Evolutionary conservation across 2,113 vertebrate genomes (phyloP).

Genomic region (Gymnarchus niloticus): DNA sequence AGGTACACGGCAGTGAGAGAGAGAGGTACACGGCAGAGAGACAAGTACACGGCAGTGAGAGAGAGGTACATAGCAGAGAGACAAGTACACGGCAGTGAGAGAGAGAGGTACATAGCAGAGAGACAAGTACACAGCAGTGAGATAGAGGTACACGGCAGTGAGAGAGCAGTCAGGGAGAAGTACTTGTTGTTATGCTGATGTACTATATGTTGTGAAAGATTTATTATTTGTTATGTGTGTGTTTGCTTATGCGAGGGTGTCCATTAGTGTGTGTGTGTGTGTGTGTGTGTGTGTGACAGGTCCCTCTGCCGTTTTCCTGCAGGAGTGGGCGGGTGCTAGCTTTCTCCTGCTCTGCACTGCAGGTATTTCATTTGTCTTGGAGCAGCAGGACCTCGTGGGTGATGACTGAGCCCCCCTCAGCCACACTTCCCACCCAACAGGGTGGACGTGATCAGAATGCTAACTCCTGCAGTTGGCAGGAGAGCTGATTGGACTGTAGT

Average conservation of each 20-base stretch:
- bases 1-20: too few species aligned
- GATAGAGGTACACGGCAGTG: background rate
- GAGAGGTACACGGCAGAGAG: too few species aligned
- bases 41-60: too few species aligned
- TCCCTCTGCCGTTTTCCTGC: background rate
- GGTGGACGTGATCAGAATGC: conserved; percentile 23
- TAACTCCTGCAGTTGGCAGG: conserved; percentile 31
- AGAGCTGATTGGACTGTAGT: background rate
- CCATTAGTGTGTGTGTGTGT: background rate
- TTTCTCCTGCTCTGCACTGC: conserved; percentile 13
- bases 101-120: too few species aligned
- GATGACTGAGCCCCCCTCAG: background rate
- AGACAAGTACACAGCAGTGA: too few species aligned
- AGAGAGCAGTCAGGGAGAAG: background rate
- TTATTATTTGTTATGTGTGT: too few species aligned
- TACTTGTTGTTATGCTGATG: too few species aligned
- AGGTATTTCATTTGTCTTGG: conserved; percentile 10
- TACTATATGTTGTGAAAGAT: too few species aligned
- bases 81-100: too few species aligned
- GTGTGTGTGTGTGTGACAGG: background rate
- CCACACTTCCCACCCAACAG: background rate
- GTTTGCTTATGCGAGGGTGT: background rate
- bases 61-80: too few species aligned
- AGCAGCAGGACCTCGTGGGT: conserved; percentile 14
- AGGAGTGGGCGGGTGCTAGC: background rate